Percentiles rank a stretch among this genome's conserved stretches.
Conservation (phyloP, 2,797 vertebrate genomes). For the Peromyscus melanophrys region DNA sequence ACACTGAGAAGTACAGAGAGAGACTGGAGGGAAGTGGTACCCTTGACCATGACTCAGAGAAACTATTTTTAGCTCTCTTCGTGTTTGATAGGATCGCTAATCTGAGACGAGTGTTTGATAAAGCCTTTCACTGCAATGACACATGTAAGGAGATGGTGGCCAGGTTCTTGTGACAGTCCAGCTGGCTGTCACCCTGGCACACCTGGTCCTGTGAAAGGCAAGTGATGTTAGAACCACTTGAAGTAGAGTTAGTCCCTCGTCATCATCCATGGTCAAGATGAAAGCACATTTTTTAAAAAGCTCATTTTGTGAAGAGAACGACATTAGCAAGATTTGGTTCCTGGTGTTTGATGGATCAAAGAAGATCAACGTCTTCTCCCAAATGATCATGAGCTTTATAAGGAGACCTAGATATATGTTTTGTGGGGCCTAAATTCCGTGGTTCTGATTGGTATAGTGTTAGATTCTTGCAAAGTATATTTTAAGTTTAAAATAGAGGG, state of each 20-base stretch:
- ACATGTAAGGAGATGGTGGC: not conserved
- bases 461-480: not conserved
- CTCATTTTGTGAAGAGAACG: constrained; percentile 18
- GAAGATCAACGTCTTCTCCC: not conserved
- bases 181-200: not conserved
- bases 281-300: not conserved
- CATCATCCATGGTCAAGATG: not conserved
- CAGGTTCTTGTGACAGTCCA: not conserved
- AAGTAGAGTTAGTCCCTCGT: not conserved
- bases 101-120: not conserved
- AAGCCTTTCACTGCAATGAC: not conserved
- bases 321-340: not conserved
- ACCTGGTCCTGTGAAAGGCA: not conserved
- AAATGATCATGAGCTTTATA: constrained; percentile 12
- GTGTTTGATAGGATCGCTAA: not conserved
- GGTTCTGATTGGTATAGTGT: not conserved
- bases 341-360: not conserved
- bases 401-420: not conserved
- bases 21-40: not conserved
- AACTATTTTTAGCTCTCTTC: not conserved
- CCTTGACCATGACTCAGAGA: not conserved
- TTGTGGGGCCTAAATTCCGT: not conserved
- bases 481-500: not conserved
- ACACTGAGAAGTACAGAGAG: not conserved
- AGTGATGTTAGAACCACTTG: not conserved